Evolutionary conservation across 2,888 invertebrate species (phyloP), one percentile per base, ranked within the genome.

Genomic region (Siphonodentalium dalli): DNA sequence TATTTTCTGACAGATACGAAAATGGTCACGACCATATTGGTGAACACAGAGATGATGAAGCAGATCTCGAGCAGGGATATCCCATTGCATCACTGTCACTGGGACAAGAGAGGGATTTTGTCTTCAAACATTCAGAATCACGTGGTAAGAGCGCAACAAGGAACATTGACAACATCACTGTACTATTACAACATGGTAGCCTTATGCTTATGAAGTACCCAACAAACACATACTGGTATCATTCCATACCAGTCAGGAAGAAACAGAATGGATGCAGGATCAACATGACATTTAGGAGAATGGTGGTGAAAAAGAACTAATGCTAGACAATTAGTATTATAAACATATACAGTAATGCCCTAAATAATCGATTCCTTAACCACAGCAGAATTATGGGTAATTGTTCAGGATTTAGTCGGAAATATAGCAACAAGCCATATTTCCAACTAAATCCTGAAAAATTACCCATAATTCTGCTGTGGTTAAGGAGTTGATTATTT

Each of bases 41-140:
- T 9, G 88, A 88, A 69, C 89, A 89, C 69, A 84, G 87, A 71
- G 89, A 89, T 72, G 87, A 88, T 69, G 89, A 90, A 80, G 84
- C 84, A 11, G 89, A 89, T 60, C 80, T 89, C 54, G 87, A 87
- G 66, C 83, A 82, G 8, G 77, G 78, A 3, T 84, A 82, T 39
- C 87, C 89, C 0, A 89, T 89, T 64, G 88, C 88, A 3, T 89
- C 89, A 0, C 75, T 89, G 21, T 87, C 88, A 6, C 79, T 89
- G 11, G 89, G 89, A 0, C 86, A 87, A 74, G 78, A 84, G 45
- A 83, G 89, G 65, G 85, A 86, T 37, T 89, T 89, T 75, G 82
- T 88, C 8, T 83, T 89, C 29, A 87, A 85, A 72, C 89, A 89
- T 46, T 67, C 63, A 66, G 84, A 82, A 15, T 34, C 71, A 1